A percentile compares a stretch with the other conserved stretches of the same genome.
These are phyloP conservation scores for Lucilia sericata DNA, from an alignment of 1,140 invertebrate species.

Conservation along the genomic window DNA sequence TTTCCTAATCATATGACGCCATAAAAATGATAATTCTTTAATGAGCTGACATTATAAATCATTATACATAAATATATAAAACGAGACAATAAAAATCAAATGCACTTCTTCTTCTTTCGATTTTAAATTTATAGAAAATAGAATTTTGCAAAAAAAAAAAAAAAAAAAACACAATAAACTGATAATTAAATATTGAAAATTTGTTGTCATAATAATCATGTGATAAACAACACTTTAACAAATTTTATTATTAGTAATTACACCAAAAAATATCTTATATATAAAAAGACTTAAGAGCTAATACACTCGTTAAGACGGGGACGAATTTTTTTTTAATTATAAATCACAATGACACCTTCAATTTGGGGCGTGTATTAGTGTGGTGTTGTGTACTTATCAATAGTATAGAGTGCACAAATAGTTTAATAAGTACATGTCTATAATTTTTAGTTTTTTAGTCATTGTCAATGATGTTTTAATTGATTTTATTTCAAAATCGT, in stretches of 20 bases:
- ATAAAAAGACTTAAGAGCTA: background rate
- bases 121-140: too few relatives aligned
- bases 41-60: background rate
- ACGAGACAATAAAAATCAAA: too few relatives aligned
- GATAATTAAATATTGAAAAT: background rate
- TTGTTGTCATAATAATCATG: background rate
- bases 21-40: slow-evolving; percentile 17
- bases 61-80: background rate
- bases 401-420: background rate
- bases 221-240: background rate
- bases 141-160: background rate
- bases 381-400: too few relatives aligned
- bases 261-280: too few relatives aligned
- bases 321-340: background rate
- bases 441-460: background rate
- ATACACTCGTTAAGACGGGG: background rate
- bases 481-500: slow-evolving; percentile 1
- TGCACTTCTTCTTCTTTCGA: too few relatives aligned
- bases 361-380: background rate
- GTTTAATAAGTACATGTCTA: too few relatives aligned
- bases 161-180: background rate
- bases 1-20: slow-evolving; percentile 13
- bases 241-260: background rate
- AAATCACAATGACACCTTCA: background rate
- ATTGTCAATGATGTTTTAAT: slow-evolving; percentile 7